Conservation (phyloP, 2,797 vertebrate species). For the Anguilla obscura region DNA sequence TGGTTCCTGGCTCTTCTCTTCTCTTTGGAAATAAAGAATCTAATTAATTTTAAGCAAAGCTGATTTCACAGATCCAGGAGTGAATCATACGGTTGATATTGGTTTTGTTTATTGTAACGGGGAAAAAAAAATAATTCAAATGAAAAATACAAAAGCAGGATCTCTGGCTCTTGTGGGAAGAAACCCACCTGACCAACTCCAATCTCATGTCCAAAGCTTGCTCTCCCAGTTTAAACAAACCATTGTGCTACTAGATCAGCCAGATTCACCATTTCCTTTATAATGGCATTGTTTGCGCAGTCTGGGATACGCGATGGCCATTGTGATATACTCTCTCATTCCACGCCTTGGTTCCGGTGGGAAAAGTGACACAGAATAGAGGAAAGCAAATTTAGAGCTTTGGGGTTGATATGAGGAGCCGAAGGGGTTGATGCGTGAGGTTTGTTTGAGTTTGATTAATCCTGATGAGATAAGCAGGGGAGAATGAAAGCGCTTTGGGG, state of each 20-base stretch:
- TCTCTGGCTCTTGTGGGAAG: not conserved
- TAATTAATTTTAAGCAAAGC: not conserved
- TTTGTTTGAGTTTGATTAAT: slow-evolving; percentile 12
- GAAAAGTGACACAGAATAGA: not conserved
- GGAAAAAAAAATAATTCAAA: not conserved
- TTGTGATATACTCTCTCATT: not conserved
- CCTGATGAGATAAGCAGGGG: not conserved
- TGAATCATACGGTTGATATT: not conserved
- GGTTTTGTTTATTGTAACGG: slow-evolving; percentile 31
- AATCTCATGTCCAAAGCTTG: slow-evolving; percentile 8
- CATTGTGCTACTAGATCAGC: not conserved
- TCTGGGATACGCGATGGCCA: not conserved
- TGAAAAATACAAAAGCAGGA: not conserved
- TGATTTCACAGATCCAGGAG: not conserved
- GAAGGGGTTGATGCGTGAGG: not conserved
- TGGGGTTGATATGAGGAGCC: not conserved
- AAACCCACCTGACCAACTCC: not conserved
- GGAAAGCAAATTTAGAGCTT: not conserved
- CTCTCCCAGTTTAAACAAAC: slow-evolving; percentile 32
- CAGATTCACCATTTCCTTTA: not conserved
- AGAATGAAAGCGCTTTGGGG: not conserved
- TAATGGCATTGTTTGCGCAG: not conserved
- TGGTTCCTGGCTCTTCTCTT: not conserved
- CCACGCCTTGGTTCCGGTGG: not conserved
- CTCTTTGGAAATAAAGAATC: slow-evolving; percentile 17